Base-by-base conservation (phyloP, 2,888 invertebrate species). In the Drosophila fungiperda region DNA sequence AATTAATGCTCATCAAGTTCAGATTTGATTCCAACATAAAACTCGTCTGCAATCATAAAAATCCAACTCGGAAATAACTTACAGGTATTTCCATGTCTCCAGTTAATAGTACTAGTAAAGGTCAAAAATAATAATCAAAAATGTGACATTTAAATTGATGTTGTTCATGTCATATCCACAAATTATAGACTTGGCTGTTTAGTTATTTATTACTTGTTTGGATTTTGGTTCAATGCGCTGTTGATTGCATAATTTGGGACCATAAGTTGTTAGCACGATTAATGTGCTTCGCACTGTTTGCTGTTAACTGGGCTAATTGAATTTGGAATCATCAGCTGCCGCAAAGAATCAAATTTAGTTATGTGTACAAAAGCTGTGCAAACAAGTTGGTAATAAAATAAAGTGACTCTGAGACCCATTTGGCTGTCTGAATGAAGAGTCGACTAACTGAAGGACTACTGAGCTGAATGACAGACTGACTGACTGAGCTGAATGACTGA, bases 351-450 rank as follows among this genome's bases (percentile, higher is more conserved):
- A 72, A 68, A 85, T 85, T 84, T 84, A 74, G 80, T 73, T 87
- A 68, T 66, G 67, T 81, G 84, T 61, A 68, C 68, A 71, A 72
- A 64, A 52, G 40, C 57, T 32, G 26, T 40, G 45, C 57, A 66
- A 52, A 68, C 76, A 83, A 78, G 89, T 83, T 83, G 70, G 58
- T 78, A 88, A 88, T 88, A 86, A 88, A 88, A 83, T 85, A 75
- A 85, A 85, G 84, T 88, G 70, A 73, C 78, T 85, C 71, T 58
- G 55, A 67, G 62, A 55, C 62, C 35, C 61, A 53, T 63, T 65
- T 61, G 68, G 33, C 23, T 17, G 60, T 58, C 76, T 55, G 48
- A 45, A 4, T 45, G 45, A 45, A 1, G 58, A 20, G 45, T 17
- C 35, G 49, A 57, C 57, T 5, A 40, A 54, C 12, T 40, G 55